Evolutionary conservation across 1,140 invertebrate species (phyloP).

Genomic region (Phymastichus coffea): DNA sequence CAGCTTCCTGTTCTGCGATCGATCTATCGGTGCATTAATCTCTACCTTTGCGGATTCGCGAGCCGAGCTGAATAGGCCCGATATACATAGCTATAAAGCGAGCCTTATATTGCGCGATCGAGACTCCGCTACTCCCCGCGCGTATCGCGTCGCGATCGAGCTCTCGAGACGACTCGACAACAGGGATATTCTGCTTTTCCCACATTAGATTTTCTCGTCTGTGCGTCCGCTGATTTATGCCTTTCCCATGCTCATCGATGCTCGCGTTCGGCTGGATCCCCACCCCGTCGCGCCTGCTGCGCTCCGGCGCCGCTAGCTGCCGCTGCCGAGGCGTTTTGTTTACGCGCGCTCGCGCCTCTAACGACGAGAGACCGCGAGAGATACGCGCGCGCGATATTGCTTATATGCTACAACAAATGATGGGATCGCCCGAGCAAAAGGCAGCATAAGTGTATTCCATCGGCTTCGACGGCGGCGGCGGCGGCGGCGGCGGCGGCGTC

Average conservation of each 20-base stretch:
- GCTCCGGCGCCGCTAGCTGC: not conserved
- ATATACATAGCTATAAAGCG: too few relatives aligned
- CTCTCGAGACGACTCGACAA: too few relatives aligned
- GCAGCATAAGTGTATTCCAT: not conserved
- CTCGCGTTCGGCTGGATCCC: too few relatives aligned
- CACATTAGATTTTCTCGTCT: constrained; percentile 41
- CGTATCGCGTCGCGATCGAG: constrained; percentile 36
- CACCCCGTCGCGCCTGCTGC: not conserved
- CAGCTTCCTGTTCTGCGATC: not conserved
- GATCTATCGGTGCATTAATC: constrained; percentile 33
- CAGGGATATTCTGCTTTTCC: constrained; percentile 39
- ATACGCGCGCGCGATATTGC: too few relatives aligned
- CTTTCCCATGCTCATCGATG: constrained; percentile 32
- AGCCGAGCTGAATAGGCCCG: too few relatives aligned
- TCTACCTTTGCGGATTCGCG: constrained; percentile 13
- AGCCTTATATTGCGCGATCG: constrained; percentile 38
- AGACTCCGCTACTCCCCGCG: constrained; percentile 31
- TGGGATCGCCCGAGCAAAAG: not conserved
- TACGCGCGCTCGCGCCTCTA: not conserved
- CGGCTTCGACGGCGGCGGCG: too few relatives aligned
- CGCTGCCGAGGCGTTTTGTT: not conserved
- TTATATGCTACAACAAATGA: too few relatives aligned
- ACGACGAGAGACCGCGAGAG: too few relatives aligned
- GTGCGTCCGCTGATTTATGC: constrained; percentile 37
- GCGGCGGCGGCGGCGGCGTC: too few relatives aligned